Percentiles rank a stretch among this genome's conserved stretches.
Evolutionary conservation across 2,888 invertebrate species (phyloP).

Genomic region (Slavum lentiscoides): DNA sequence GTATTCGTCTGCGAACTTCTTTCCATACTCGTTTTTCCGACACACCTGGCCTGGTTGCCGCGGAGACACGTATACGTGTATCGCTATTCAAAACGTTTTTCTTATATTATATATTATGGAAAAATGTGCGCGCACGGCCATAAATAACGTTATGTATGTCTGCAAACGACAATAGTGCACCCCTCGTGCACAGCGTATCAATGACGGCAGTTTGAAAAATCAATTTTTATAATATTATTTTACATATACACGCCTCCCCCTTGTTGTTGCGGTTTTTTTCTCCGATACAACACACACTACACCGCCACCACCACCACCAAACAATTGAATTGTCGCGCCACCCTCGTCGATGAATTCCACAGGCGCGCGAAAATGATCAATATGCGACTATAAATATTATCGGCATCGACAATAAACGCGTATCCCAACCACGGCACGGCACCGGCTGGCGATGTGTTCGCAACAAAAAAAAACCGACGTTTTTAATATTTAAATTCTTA

Average conservation of each 20-base stretch:
- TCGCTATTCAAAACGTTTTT: slow-evolving; percentile 36
- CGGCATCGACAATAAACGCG: neutral
- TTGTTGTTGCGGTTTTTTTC: slow-evolving; percentile 29
- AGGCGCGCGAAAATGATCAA: neutral
- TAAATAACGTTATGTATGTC: slow-evolving; percentile 39
- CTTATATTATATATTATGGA: neutral
- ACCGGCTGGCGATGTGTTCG: neutral
- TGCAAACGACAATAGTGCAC: slow-evolving; percentile 35
- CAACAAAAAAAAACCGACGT: neutral
- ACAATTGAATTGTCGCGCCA: slow-evolving; percentile 37
- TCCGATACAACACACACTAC: neutral
- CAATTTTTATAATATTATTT: slow-evolving; percentile 43
- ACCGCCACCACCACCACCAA: too few species aligned
- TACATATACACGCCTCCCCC: slow-evolving; percentile 8
- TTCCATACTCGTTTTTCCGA: neutral
- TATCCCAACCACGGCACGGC: too few species aligned
- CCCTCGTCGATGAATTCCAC: slow-evolving; percentile 31
- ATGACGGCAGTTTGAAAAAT: slow-evolving; percentile 36
- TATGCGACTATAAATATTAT: neutral
- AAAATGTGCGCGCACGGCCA: slow-evolving; percentile 15
- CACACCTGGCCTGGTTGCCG: slow-evolving; percentile 18
- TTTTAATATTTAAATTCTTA: neutral
- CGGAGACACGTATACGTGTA: neutral
- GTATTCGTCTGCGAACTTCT: neutral
- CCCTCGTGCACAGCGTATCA: slow-evolving; percentile 8